Percentiles rank a stretch among this genome's conserved stretches.
Evolutionary conservation across 1,140 invertebrate genomes (phyloP).

Genomic region (Lucilia sericata): DNA sequence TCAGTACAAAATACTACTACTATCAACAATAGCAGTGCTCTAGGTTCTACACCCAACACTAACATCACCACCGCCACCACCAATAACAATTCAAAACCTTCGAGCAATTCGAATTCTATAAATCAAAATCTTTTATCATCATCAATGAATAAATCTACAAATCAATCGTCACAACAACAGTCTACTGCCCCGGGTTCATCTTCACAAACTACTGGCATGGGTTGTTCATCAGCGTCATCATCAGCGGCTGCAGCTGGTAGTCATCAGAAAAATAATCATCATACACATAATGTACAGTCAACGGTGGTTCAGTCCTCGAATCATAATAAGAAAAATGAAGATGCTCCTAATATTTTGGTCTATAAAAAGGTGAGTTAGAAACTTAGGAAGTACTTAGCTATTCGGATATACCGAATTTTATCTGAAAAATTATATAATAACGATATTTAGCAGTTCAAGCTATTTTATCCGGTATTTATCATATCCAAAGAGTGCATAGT

Average conservation of each 20-base stretch:
- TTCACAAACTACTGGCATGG: not conserved
- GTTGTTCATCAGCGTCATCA: not conserved
- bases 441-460: no score
- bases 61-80: constrained; percentile 42
- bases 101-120: not conserved
- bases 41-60: not conserved
- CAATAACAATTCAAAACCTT: not conserved
- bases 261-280: constrained; percentile 22
- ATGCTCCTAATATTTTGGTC: constrained; percentile 67
- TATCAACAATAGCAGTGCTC: not conserved
- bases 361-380: constrained; percentile 63
- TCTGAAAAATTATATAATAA: no score
- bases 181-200: constrained; percentile 7
- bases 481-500: no score
- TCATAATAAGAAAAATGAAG: constrained; percentile 61
- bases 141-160: not conserved
- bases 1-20: not conserved
- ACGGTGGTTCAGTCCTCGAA: not conserved
- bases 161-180: not conserved
- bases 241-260: not conserved
- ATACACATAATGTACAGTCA: constrained; percentile 10
- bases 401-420: no score
- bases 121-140: constrained; percentile 4
- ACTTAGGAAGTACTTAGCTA: no score
- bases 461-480: no score